phyloP scores from a whole-genome alignment of 2,113 vertebrate genomes.

The Poecile atricapillus region DNA sequence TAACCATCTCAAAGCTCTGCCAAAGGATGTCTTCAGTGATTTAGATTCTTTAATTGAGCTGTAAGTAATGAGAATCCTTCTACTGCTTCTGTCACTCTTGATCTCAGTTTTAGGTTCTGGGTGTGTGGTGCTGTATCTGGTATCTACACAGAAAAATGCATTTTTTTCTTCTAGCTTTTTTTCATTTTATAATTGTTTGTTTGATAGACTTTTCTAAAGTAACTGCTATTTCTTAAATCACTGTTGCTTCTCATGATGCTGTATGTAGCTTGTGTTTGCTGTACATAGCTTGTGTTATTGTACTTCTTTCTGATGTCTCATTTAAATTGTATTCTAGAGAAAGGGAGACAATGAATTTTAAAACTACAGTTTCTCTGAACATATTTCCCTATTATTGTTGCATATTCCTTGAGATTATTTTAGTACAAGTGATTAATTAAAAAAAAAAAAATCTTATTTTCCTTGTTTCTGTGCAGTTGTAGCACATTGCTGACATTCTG shows the following conservation, averaged over 20 bases:
- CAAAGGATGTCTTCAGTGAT: conserved; percentile 90
- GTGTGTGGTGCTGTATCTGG: neutral
- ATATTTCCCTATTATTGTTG: neutral
- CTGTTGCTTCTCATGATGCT: neutral
- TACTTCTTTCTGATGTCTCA: neutral
- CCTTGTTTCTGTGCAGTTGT: neutral
- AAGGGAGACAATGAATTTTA: neutral
- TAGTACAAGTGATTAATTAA: neutral
- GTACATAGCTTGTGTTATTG: neutral
- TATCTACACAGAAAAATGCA: neutral
- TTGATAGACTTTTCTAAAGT: neutral
- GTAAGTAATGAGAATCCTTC: conserved; percentile 79
- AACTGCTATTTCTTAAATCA: neutral
- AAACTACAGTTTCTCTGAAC: neutral
- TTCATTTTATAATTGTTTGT: neutral
- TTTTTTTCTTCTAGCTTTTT: neutral
- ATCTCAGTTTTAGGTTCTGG: neutral
- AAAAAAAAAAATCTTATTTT: neutral
- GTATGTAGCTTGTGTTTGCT: neutral
- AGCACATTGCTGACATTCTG: neutral
- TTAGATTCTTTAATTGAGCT: conserved; percentile 96
- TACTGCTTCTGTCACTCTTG: neutral
- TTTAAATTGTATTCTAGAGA: neutral
- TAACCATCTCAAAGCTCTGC: conserved; percentile 91
- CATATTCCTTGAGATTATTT: neutral